Percentiles rank a stretch among this genome's conserved stretches.
phyloP scores from a whole-genome alignment of 1,140 invertebrate species.

The Drosophila trapezifrons region DNA sequence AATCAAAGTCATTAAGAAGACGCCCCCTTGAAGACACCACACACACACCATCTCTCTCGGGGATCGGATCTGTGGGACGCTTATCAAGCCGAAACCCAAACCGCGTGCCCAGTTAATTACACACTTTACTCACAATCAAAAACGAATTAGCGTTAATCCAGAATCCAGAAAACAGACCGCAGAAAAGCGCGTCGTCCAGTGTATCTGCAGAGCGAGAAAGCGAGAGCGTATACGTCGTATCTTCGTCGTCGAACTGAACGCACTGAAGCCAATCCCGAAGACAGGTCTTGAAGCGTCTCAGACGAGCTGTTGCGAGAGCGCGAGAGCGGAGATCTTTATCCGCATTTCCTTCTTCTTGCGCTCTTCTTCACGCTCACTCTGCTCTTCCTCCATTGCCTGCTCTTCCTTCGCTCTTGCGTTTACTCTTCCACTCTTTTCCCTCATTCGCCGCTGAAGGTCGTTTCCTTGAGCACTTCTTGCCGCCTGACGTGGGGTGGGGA shows the following conservation, averaged over 20 bases:
- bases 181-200: slow-evolving; percentile 1
- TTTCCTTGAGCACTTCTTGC: slow-evolving; percentile 76
- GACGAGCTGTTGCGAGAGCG: slow-evolving; percentile 25
- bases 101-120: slow-evolving; percentile 47
- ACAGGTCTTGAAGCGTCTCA: slow-evolving; percentile 49
- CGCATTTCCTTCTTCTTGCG: slow-evolving; percentile 20
- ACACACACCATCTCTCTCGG: slow-evolving; percentile 1
- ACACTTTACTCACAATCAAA: slow-evolving; percentile 77
- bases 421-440: slow-evolving; percentile 27
- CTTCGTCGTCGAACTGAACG: slow-evolving; percentile 58
- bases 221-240: slow-evolving; percentile 57
- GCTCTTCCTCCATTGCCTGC: slow-evolving; percentile 44
- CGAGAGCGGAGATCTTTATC: slow-evolving; percentile 33
- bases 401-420: slow-evolving; percentile 29
- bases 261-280: slow-evolving; percentile 39
- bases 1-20: slow-evolving; percentile 24
- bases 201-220: slow-evolving; percentile 39
- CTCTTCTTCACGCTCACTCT: slow-evolving; percentile 24
- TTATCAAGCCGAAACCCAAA: slow-evolving; percentile 27
- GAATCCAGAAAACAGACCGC: slow-evolving; percentile 18
- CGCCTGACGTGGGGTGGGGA: slow-evolving; percentile 54
- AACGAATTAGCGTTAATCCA: slow-evolving; percentile 77
- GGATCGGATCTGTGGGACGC: slow-evolving; percentile 19
- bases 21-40: slow-evolving; percentile 61
- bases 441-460: slow-evolving; percentile 65